Base-by-base conservation (phyloP, 2,888 invertebrate genomes). In the Cataglyphis altisquamis region DNA sequence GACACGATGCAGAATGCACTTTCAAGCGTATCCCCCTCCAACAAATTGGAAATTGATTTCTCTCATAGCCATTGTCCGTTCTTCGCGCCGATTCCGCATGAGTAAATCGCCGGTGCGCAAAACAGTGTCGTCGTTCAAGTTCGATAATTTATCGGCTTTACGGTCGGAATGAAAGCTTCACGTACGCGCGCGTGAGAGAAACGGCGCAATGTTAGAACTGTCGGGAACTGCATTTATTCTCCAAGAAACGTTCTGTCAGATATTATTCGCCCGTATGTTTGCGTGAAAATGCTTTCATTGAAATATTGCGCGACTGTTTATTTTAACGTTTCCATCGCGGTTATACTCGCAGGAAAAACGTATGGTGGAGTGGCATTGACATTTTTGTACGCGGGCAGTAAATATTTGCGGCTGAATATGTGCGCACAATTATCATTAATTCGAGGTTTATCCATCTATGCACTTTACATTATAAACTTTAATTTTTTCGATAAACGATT, bases 31-130 rank as follows among this genome's bases (percentile, higher is more conserved):
- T 80, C 78, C 81, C 87, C 66, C 60, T 60, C 12, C 70, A 77
- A 32, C 60, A 87, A 89, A 89, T 89, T 82, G 84, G 86, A 88
- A 89, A 90, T 90, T 90, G 86, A 90, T 90, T 90, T 84, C 88
- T 81, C 81, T 45, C 60, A 45, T 67, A 81, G 84, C 82, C 84
- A 89, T 86, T 87, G 83, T 87, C 82, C 86, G 81, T 82, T 63
- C 74, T 55, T 32, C 78, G 64, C 25, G 18, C 62, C 60, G 72
- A 72, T 72, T 80, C 72, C 72, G 72, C 78, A 72, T 36, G 78
- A 62, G 78, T 48, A 72, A 72, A 72, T 45, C n/a, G n/a, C 55
- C 72, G 78, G 21, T 41, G 77, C 45, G 60, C 45, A 45, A 70
- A 70, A 80, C 70, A 66, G 67, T 62, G 78, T 80, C 60, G 78